Conservation (phyloP, 2,888 invertebrate species). For the Rotaria sp. region DNA sequence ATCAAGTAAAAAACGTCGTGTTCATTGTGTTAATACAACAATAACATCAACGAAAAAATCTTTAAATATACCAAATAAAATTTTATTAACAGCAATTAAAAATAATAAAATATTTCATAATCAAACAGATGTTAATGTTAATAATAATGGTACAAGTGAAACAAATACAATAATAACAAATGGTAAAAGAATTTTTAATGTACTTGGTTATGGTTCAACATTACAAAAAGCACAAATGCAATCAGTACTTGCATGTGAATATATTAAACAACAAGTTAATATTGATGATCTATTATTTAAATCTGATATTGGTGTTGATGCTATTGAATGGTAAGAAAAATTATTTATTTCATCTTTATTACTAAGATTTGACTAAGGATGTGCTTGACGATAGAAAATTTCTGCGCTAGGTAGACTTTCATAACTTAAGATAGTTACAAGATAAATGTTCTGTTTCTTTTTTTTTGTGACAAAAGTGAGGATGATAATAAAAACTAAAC, state of each 20-base stretch:
- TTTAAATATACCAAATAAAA: not conserved
- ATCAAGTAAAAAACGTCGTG: not conserved
- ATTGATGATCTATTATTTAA: not conserved
- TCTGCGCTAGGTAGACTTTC: too few relatives aligned
- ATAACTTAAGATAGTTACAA: too few relatives aligned
- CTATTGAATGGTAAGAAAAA: not conserved
- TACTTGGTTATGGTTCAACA: slow-evolving; percentile 1
- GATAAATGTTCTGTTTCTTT: too few relatives aligned
- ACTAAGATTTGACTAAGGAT: too few relatives aligned
- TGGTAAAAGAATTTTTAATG: slow-evolving; percentile 6
- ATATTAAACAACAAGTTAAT: not conserved
- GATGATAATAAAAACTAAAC: too few relatives aligned
- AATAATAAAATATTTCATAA: slow-evolving; percentile 26
- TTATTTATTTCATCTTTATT: too few relatives aligned
- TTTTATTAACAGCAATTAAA: not conserved
- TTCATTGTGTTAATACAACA: slow-evolving; percentile 11
- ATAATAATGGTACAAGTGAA: not conserved
- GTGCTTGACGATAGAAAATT: too few relatives aligned
- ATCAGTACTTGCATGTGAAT: not conserved
- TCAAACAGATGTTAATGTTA: not conserved
- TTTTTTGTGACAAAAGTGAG: too few relatives aligned
- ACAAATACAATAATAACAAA: not conserved
- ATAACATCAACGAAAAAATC: not conserved
- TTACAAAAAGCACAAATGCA: not conserved
- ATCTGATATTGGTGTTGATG: not conserved